Evolutionary conservation across 2,113 vertebrate genomes (phyloP).

Genomic region (Gracilinanus agilis): DNA sequence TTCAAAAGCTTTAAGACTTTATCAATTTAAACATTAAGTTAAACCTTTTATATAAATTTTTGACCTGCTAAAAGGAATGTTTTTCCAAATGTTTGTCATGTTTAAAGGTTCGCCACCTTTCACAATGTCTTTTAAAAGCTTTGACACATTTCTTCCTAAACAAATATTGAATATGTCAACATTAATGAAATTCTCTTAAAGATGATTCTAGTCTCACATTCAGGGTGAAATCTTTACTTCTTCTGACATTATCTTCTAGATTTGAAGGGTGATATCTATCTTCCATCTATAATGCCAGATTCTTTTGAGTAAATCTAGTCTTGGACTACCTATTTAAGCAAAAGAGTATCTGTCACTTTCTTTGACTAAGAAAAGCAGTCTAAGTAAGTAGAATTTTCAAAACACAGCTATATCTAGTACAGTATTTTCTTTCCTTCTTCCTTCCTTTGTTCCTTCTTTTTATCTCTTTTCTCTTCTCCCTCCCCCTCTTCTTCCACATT

Average conservation of each 20-base stretch:
- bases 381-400: too few relatives aligned
- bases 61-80: slow-evolving; percentile 8
- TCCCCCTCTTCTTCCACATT: too few relatives aligned
- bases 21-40: slow-evolving; percentile 23
- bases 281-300: not conserved
- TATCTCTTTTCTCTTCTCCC: too few relatives aligned
- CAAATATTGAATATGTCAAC: not conserved
- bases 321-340: too few relatives aligned
- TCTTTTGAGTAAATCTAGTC: too few relatives aligned
- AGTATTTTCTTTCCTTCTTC: too few relatives aligned
- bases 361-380: too few relatives aligned
- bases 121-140: slow-evolving; percentile 2
- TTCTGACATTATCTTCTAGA: not conserved
- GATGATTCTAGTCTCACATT: not conserved
- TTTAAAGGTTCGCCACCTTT: slow-evolving; percentile 6
- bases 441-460: too few relatives aligned
- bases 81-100: not conserved
- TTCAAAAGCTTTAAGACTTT: not conserved
- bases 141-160: not conserved
- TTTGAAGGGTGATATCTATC: not conserved
- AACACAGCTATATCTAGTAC: too few relatives aligned
- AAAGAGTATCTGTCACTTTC: too few relatives aligned
- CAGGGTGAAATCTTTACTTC: not conserved
- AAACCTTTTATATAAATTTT: not conserved
- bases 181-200: not conserved